Percentiles rank a stretch among this genome's conserved stretches.
Evolutionary conservation across 1,140 invertebrate genomes (phyloP).

Genomic region (Brachionus calyciflorus): DNA sequence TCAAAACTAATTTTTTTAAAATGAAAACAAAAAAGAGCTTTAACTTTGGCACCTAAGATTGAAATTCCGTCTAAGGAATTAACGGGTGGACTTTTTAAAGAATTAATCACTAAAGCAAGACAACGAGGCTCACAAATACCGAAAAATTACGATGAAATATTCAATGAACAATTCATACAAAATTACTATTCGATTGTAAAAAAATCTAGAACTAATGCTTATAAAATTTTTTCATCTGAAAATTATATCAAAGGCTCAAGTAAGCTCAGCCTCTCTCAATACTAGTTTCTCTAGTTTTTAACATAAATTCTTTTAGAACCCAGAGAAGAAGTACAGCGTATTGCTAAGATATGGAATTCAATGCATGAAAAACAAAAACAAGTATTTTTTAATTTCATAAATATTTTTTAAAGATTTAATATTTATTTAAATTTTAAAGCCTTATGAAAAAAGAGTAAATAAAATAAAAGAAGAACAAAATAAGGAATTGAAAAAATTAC

Average conservation of each 20-base stretch:
- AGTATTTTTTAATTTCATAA: no score
- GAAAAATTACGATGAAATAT: not conserved
- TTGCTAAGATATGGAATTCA: no score
- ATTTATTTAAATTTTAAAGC: not conserved
- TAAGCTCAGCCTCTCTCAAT: no score
- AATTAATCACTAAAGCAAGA: not conserved
- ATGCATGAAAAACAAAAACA: no score
- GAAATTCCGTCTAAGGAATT: no score
- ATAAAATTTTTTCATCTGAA: not conserved
- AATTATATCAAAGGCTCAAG: not conserved
- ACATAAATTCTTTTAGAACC: no score
- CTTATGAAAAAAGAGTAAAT: not conserved
- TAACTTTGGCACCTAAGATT: no score
- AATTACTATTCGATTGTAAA: not conserved
- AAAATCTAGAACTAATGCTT: not conserved
- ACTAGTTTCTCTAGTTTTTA: no score
- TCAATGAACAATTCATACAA: not conserved
- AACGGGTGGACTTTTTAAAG: not conserved
- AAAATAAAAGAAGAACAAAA: not conserved
- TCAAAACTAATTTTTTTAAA: no score
- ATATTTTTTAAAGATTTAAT: no score
- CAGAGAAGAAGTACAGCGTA: no score
- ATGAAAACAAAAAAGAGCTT: no score
- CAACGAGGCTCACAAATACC: not conserved
- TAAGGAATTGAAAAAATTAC: conserved; percentile 1